A percentile compares a stretch with the other conserved stretches of the same genome.
phyloP scores from a whole-genome alignment of 2,888 invertebrate genomes.

The Lacanobia wlatinum region DNA sequence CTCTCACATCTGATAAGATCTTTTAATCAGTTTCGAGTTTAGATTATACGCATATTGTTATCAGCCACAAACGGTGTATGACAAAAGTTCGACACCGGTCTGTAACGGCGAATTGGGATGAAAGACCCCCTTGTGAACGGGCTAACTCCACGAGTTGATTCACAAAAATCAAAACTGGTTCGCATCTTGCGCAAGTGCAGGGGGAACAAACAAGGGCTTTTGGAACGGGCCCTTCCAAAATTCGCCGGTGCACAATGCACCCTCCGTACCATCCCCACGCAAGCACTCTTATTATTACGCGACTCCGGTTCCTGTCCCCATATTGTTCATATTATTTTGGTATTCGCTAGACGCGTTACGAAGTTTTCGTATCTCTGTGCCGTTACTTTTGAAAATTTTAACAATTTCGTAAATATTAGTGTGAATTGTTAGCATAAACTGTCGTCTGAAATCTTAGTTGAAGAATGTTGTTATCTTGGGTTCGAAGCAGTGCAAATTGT shows the following conservation, averaged over 20 bases:
- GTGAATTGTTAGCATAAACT: conserved; percentile 38
- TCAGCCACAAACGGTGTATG: conserved; percentile 49
- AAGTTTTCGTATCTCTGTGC: conserved; percentile 75
- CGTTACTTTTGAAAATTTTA: conserved; percentile 70
- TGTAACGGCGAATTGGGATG: conserved; percentile 75
- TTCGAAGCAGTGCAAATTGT: conserved; percentile 79
- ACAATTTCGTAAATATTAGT: conserved; percentile 31
- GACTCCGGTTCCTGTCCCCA: conserved; percentile 89
- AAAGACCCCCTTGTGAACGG: conserved; percentile 82
- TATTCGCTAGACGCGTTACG: conserved; percentile 86
- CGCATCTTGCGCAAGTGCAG: conserved; percentile 90
- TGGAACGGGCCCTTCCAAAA: conserved; percentile 89
- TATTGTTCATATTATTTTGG: conserved; percentile 90
- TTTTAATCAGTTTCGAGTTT: conserved; percentile 59
- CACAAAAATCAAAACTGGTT: conserved; percentile 90
- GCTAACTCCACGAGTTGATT: conserved; percentile 80
- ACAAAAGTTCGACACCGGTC: conserved; percentile 71
- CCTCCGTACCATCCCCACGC: conserved; percentile 90
- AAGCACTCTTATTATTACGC: conserved; percentile 90
- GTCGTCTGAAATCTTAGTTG: conserved; percentile 45
- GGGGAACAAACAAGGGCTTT: conserved; percentile 88
- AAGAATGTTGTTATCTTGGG: conserved; percentile 56
- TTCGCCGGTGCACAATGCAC: conserved; percentile 91
- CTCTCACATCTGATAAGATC: conserved; percentile 61
- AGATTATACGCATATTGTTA: conserved; percentile 54